Evolutionary conservation across 2,797 vertebrate species (phyloP), one percentile per base, ranked within the genome.

Genomic region (Myiothlypis chrysogaster): DNA sequence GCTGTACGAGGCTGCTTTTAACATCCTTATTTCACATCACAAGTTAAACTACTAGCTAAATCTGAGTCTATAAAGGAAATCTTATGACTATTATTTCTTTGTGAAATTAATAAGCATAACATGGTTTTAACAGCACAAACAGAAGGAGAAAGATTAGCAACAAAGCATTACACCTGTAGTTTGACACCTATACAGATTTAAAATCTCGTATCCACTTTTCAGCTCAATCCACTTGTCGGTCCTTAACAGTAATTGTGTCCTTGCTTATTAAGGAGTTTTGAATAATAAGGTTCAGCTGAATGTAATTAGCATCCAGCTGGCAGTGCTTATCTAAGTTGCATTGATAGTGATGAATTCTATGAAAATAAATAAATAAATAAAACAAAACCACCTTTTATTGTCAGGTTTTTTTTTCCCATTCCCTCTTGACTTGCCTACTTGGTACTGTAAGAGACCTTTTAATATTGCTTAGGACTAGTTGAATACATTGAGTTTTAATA

Each of bases 211-310:
- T 4, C 4, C 9, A 46, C 10, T 59, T 53, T 65, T 66, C 60
- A 89, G 8, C 5, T 7, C 18, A 66, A 82, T 80, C 61, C 22
- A 30, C 41, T 70, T 49, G 3, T 73, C 41, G 50, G 7, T 44
- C 17, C 52, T 83, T 49, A 82, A 44, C 6, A 91, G 32, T 7
- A 39, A 15, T 56, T 87, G 6, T 9, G 30, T 53, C 59, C 70
- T 30, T 8, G 23, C 37, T 53, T 82, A 61, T 65, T 93, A 73
- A 82, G 22, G 25, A 34, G 20, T 35, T 92, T 83, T 77, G 30
- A 93, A 83, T 83, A 96, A 90, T 87, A 77, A 89, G 25, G 18
- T 82, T 87, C 86, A 95, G 73, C 80, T 95, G 92, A 93, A 92
- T 35, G 37, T 57, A 92, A 92, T 93, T 95, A 89, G 60, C 60